A percentile compares a stretch with the other conserved stretches of the same genome.
These are phyloP conservation scores for Neotoxoptera formosana DNA, from an alignment of 1,140 invertebrate species.

Conservation along the genomic window DNA sequence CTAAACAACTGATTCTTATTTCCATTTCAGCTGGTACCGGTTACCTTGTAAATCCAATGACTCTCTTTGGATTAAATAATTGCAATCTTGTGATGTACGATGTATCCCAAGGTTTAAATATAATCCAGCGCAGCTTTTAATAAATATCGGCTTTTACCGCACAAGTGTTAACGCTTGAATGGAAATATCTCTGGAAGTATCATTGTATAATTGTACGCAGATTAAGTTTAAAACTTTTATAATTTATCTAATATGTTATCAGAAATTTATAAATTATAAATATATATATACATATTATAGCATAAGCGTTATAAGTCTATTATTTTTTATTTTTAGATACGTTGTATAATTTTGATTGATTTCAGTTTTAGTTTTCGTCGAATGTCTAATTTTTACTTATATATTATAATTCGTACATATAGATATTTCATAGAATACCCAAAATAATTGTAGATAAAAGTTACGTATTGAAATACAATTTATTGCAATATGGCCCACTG, in stretches of 20 bases:
- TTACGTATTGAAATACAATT: neutral
- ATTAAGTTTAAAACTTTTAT: neutral
- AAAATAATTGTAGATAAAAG: neutral
- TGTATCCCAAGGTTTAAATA: neutral
- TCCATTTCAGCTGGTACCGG: neutral
- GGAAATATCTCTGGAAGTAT: neutral
- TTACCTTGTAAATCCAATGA: slow-evolving; percentile 13
- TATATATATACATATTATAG: neutral
- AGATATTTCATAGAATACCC: neutral
- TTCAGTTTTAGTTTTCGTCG: neutral
- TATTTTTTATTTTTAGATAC: neutral
- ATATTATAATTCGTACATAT: neutral
- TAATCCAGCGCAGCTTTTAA: neutral
- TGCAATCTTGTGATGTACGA: neutral
- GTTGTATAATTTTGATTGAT: neutral
- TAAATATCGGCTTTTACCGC: slow-evolving; percentile 2
- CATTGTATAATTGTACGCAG: neutral
- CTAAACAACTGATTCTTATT: neutral
- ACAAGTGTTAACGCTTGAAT: neutral
- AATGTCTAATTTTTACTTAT: neutral
- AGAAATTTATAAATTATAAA: no score
- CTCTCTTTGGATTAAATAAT: neutral
- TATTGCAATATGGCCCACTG: no score
- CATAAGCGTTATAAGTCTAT: neutral
- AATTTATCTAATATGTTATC: neutral